A percentile compares a stretch with the other conserved stretches of the same genome.
These are phyloP conservation scores for Paramormyrops hopkinsi DNA, from an alignment of 2,797 vertebrate genomes.

Conservation along the genomic window DNA sequence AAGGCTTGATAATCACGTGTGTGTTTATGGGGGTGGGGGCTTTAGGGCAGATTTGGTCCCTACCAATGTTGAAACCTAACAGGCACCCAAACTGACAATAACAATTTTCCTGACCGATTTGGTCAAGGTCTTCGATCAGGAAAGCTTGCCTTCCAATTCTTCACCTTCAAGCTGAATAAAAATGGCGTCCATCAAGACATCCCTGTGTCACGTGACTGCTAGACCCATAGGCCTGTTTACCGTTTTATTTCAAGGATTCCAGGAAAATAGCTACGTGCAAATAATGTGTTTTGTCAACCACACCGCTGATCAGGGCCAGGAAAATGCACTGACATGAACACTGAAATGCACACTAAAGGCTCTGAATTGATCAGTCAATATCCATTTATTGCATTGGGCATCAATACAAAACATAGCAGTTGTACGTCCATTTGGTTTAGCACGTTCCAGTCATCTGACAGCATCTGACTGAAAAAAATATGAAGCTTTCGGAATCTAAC, in stretches of 20 bases:
- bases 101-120: not conserved
- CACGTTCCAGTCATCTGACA: not conserved
- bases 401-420: not conserved
- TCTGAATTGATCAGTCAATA: not conserved
- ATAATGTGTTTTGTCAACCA: not conserved
- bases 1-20: not conserved
- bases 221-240: not conserved
- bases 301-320: not conserved
- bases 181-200: not conserved
- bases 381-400: not conserved
- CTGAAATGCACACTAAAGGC: not conserved
- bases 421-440: not conserved
- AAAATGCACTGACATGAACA: not conserved
- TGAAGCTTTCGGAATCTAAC: not conserved
- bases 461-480: not conserved
- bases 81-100: not conserved
- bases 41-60: not conserved
- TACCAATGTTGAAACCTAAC: not conserved
- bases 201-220: not conserved
- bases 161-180: not conserved
- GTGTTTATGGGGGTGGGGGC: not conserved
- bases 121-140: not conserved
- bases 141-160: not conserved
- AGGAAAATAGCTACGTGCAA: not conserved
- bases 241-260: not conserved